These are phyloP conservation scores for Carposina sasakii DNA, from an alignment of 1,140 invertebrate genomes.

Conservation along the genomic window DNA sequence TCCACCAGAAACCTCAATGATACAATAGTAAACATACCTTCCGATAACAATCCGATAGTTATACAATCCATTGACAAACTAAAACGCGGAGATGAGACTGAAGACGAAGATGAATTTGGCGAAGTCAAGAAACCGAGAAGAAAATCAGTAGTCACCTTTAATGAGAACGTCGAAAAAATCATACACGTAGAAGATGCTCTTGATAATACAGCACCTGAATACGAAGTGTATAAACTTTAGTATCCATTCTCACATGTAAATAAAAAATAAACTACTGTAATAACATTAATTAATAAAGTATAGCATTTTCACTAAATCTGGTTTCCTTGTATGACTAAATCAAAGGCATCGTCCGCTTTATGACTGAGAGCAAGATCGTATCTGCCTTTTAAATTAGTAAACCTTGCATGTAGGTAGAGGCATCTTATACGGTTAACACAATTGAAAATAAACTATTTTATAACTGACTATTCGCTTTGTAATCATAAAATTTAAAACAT, in stretches of 20 bases:
- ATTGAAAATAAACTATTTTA: too few relatives aligned
- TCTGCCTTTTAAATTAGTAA: slow-evolving; percentile 32
- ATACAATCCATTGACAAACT: slow-evolving; percentile 63
- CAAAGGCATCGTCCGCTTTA: slow-evolving; percentile 45
- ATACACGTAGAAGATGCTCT: slow-evolving; percentile 52
- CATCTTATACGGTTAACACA: too few relatives aligned
- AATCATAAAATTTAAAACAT: too few relatives aligned
- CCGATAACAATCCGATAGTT: slow-evolving; percentile 36
- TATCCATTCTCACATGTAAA: too few relatives aligned
- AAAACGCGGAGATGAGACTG: slow-evolving; percentile 45
- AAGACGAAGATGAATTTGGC: slow-evolving; percentile 58
- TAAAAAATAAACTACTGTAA: too few relatives aligned
- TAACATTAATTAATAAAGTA: too few relatives aligned
- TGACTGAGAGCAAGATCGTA: slow-evolving; percentile 38
- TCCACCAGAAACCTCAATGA: slow-evolving; percentile 11
- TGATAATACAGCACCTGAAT: slow-evolving; percentile 24
- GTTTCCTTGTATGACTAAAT: too few relatives aligned
- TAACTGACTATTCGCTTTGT: too few relatives aligned
- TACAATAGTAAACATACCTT: slow-evolving; percentile 24
- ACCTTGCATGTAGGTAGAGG: too few relatives aligned
- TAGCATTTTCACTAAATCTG: too few relatives aligned
- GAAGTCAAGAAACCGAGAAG: slow-evolving; percentile 38
- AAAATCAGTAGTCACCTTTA: slow-evolving; percentile 65
- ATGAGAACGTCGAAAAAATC: slow-evolving; percentile 67
- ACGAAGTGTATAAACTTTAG: slow-evolving; percentile 50